Percentiles rank a stretch among this genome's conserved stretches.
phyloP scores from a whole-genome alignment of 1,140 invertebrate genomes.

The Atta texana region DNA sequence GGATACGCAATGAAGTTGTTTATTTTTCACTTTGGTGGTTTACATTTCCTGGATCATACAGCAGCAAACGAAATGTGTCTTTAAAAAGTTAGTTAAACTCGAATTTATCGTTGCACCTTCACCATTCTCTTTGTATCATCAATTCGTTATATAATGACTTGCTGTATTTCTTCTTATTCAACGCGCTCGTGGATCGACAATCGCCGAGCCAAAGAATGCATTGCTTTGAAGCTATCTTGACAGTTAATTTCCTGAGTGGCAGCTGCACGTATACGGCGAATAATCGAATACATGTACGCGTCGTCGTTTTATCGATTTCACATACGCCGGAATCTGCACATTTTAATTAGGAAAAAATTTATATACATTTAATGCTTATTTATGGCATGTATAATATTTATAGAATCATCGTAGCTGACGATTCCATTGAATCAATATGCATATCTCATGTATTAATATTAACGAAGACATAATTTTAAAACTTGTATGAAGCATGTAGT shows the following conservation, averaged over 20 bases:
- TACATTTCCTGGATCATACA: neutral
- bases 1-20: conserved; percentile 4
- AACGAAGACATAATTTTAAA: conserved; percentile 33
- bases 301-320: conserved; percentile 36
- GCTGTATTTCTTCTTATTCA: conserved; percentile 59
- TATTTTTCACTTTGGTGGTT: conserved; percentile 6
- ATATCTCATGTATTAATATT: neutral
- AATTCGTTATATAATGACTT: conserved; percentile 55
- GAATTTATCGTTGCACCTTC: conserved; percentile 26
- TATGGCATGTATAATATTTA: conserved; percentile 45
- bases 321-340: neutral
- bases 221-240: conserved; percentile 66
- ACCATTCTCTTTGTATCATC: neutral
- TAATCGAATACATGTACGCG: conserved; percentile 37
- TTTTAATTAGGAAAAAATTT: conserved; percentile 56
- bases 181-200: conserved; percentile 44
- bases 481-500: conserved; percentile 2
- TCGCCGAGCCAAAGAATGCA: conserved; percentile 44
- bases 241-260: conserved; percentile 72
- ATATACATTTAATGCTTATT: conserved; percentile 22
- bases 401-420: neutral
- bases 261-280: conserved; percentile 36
- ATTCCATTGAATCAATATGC: neutral
- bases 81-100: conserved; percentile 18
- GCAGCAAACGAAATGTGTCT: neutral